A percentile compares a stretch with the other conserved stretches of the same genome.
These are phyloP conservation scores for Mesorhabditis spiculigera DNA, from an alignment of 2,888 invertebrate species.

Conservation along the genomic window DNA sequence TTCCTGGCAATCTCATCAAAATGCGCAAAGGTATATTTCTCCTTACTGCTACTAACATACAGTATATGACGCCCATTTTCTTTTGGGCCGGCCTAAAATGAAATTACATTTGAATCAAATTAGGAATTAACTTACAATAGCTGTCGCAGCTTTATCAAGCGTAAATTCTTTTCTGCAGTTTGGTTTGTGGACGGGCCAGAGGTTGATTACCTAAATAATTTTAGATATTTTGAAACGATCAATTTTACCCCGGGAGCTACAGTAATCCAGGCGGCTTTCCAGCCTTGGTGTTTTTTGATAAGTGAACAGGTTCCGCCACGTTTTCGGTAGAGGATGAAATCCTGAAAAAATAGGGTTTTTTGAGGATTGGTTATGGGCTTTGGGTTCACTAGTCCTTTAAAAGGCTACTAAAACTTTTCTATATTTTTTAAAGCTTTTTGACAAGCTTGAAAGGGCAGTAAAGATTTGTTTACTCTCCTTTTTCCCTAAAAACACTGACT, in stretches of 20 bases:
- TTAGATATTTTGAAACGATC: too few relatives aligned
- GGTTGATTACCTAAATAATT: background rate
- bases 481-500: too few relatives aligned
- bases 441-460: too few relatives aligned
- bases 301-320: background rate
- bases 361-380: too few relatives aligned
- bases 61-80: background rate
- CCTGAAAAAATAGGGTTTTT: background rate
- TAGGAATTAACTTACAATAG: background rate
- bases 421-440: too few relatives aligned
- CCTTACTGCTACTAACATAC: background rate
- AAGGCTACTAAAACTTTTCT: too few relatives aligned
- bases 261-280: constrained; percentile 6
- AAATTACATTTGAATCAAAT: background rate
- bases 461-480: too few relatives aligned
- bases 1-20: background rate
- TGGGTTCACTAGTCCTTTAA: too few relatives aligned
- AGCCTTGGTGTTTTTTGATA: background rate
- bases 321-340: background rate
- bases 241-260: background rate
- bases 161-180: background rate
- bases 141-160: background rate
- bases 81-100: background rate
- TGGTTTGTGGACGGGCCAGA: background rate
- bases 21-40: background rate